These are phyloP conservation scores for Myrmophylax atrothorax DNA, from an alignment of 2,113 vertebrate species.

Conservation along the genomic window DNA sequence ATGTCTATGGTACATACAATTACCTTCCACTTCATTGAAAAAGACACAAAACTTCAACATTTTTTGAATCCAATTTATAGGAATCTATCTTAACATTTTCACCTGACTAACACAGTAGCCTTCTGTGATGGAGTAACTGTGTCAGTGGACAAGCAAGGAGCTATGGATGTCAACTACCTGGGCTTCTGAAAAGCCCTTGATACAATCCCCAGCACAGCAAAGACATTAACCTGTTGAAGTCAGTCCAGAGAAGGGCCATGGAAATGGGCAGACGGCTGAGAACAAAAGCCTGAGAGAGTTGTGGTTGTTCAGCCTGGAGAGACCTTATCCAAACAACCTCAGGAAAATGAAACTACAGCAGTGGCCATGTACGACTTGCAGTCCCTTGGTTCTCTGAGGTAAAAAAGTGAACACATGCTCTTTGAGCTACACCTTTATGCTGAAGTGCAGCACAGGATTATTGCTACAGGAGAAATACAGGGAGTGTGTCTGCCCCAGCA, in stretches of 20 bases:
- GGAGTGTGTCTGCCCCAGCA: not conserved
- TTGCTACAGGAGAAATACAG: not conserved
- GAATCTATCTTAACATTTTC: not conserved
- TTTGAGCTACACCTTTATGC: not conserved
- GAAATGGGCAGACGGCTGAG: not conserved
- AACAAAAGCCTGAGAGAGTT: not conserved
- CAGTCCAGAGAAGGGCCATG: fast-evolving
- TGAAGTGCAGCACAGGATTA: not conserved
- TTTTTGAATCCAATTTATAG: not conserved
- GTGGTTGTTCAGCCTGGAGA: not conserved
- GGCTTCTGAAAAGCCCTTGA: not conserved
- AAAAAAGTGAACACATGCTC: not conserved
- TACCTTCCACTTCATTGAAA: not conserved
- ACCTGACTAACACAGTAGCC: not conserved
- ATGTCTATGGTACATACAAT: not conserved
- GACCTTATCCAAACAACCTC: not conserved
- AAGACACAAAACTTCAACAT: not conserved
- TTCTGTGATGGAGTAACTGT: not conserved
- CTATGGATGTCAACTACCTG: not conserved
- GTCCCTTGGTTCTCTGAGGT: not conserved
- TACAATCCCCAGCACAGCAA: not conserved
- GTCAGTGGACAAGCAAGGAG: not conserved
- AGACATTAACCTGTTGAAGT: not conserved
- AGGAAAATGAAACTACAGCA: not conserved
- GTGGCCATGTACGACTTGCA: not conserved